Evolutionary conservation across 2,888 invertebrate species (phyloP).

Genomic region (Opisthograptis luteolata): DNA sequence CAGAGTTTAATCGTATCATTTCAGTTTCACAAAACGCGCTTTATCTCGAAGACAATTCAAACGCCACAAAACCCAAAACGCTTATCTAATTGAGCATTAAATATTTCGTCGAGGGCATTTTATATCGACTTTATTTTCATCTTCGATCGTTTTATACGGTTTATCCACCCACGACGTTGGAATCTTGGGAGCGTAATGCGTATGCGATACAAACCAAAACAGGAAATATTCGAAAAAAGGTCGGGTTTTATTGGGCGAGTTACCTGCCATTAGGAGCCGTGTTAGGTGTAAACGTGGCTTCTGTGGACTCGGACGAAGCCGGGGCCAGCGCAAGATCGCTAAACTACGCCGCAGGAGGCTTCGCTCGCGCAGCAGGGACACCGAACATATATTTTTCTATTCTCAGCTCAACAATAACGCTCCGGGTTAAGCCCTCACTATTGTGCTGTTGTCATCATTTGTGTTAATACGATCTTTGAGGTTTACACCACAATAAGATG

Average conservation of each 20-base stretch:
- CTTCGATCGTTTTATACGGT: conserved; percentile 77
- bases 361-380: conserved; percentile 68
- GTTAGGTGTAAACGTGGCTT: conserved; percentile 82
- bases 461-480: conserved; percentile 83
- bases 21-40: conserved; percentile 68
- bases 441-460: conserved; percentile 81
- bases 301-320: conserved; percentile 64
- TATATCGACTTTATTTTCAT: conserved; percentile 79
- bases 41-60: conserved; percentile 77
- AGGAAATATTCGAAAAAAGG: conserved; percentile 80
- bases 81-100: conserved; percentile 84
- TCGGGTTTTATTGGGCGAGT: conserved; percentile 78
- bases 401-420: conserved; percentile 72
- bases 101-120: conserved; percentile 82
- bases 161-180: conserved; percentile 81
- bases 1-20: conserved; percentile 56
- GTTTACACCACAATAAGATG: conserved; percentile 81
- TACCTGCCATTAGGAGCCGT: conserved; percentile 81
- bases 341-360: conserved; percentile 72
- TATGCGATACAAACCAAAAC: conserved; percentile 75
- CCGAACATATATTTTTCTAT: conserved; percentile 79
- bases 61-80: conserved; percentile 80
- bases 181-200: conserved; percentile 72
- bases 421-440: conserved; percentile 67
- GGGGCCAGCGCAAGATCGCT: conserved; percentile 58